Evolutionary conservation across 2,888 invertebrate species (phyloP), one percentile per base, ranked within the genome.

Genomic region (Bruchidius siliquastri): DNA sequence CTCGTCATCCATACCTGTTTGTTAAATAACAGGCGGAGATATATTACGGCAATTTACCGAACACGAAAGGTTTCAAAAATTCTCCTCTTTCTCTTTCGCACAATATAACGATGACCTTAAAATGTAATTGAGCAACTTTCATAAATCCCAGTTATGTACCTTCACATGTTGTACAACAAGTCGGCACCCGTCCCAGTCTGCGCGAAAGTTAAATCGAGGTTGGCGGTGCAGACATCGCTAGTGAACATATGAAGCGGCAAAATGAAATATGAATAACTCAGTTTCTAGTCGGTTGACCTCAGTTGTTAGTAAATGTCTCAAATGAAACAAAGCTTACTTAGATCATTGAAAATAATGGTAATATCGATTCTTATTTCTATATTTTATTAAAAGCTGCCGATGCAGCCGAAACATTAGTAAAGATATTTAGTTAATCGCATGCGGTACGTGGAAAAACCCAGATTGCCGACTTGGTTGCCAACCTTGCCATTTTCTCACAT

Each of bases 41-140:
- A 49, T 49, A 49, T 49, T 49, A 49, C 49, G 49, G 49, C 49
- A 49, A 49, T 49, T 49, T 49, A 49, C 10, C 49, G 49, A 49
- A 49, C 49, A 49, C 49, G 49, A 49, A 49, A 49, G 49, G 49
- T 49, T 49, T 49, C 49, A 49, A 49, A 49, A 49, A 49, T 13
- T 49, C 49, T 49, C 49, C 49, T 49, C 49, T 49, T 49, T 49
- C 49, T 49, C 49, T 49, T 26, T 49, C 49, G 49, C 49, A 49
- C 49, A 49, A 13, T 49, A 49, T 69, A 72, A 67, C 67, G 75
- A 32, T 74, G 75, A 75, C 75, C 73, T 75, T 75, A 74, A 30
- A 21, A 68, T n/a, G 68, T 74, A 75, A 75, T 74, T 74, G 72
- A 69, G 71, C 73, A 74, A 74, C 75, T 74, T 75, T 75, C 73